Base-by-base conservation (phyloP, 2,797 vertebrate species). In the Cuculus canorus region DNA sequence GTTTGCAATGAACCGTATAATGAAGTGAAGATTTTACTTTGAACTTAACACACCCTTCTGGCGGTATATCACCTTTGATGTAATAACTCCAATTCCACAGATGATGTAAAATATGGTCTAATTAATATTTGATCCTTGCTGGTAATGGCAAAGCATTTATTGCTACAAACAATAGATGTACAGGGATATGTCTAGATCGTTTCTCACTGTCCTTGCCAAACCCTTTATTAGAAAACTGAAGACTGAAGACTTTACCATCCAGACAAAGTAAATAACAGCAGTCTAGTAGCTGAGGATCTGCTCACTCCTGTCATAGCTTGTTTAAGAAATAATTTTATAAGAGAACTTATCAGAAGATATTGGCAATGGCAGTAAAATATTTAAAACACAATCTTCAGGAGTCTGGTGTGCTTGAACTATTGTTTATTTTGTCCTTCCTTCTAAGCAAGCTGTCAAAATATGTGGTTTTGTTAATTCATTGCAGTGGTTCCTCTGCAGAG, bases 381-480 rank as follows among this genome's bases (percentile, higher is more conserved):
- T 22, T 14, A 18, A n/a, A 37, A 68, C 69, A 19, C 3, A 33
- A 23, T 69, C 11, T 77, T 59, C 7, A 76, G 50, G 11, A 65
- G 3, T 37, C 17, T 84, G 7, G 50, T 75, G 41, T 45, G 61
- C 50, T 73, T 66, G 37, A 79, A 10, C 60, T 82, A 3, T 30
- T 87, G 45, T 78, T 91, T 91, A 24, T 22, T 83, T 79, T 88
- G 52, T 59, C 65, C 47, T 88, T 73, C 76, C n/a, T 83, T 91
- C 28, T 32, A 82, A 78, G 57, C 52, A 50, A 53, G 54, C 30
- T 76, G 50, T 21, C 75, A 68, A 70, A 92, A 92, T 56, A 33
- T 5, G 53, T 69, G 54, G 25, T 16, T 93, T 90, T 79, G 50
- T 72, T 81, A 86, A 88, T 78, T 50, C 54, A 25, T 18, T 86